phyloP scores from a whole-genome alignment of 2,797 vertebrate genomes.

The Anisognathus igniventris region DNA sequence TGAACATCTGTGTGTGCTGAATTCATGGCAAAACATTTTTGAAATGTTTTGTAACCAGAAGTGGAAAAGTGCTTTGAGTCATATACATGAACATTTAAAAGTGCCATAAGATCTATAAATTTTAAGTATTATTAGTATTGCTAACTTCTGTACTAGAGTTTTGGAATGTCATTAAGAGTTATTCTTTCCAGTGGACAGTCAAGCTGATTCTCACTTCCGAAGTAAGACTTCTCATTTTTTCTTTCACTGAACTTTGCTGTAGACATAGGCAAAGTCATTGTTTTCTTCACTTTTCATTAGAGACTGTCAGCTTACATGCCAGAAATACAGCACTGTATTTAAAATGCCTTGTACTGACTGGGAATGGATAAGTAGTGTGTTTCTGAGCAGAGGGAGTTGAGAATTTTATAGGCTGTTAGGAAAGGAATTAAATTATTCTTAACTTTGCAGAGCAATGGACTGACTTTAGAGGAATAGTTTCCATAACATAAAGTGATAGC shows the following conservation, averaged over 20 bases:
- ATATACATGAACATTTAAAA: background rate
- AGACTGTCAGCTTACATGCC: background rate
- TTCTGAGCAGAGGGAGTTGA: background rate
- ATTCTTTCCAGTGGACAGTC: background rate
- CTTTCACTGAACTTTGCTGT: background rate
- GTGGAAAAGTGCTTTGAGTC: background rate
- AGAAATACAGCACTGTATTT: background rate
- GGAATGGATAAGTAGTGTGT: background rate
- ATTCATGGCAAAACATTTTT: background rate
- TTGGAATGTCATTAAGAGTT: background rate
- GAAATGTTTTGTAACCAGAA: background rate
- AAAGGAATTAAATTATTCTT: background rate
- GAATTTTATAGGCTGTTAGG: background rate
- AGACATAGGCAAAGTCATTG: background rate
- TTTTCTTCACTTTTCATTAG: background rate
- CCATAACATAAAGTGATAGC: background rate
- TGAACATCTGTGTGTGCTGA: background rate
- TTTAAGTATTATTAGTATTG: background rate
- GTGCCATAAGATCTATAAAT: background rate
- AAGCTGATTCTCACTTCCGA: background rate
- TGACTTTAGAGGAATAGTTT: background rate
- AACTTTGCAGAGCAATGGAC: background rate
- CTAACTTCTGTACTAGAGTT: background rate
- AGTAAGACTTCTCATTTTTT: background rate
- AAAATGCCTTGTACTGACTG: background rate